phyloP scores from a whole-genome alignment of 2,113 vertebrate species.

The Aepyceros melampus region DNA sequence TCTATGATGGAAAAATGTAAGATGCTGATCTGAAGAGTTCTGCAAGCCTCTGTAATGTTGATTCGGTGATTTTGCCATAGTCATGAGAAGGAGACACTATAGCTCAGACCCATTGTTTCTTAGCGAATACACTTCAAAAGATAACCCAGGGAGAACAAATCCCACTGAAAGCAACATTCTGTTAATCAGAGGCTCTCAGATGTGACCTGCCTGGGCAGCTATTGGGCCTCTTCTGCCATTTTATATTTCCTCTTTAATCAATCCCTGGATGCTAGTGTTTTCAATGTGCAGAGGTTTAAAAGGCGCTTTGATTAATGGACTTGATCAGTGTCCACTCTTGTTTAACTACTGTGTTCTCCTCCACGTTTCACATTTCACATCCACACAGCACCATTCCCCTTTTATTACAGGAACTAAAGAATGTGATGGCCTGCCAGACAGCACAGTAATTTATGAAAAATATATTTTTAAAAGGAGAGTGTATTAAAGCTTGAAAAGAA shows the following conservation, averaged over 20 bases:
- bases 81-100: neutral
- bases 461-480: constrained; percentile 57
- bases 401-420: constrained; percentile 51
- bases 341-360: constrained; percentile 18
- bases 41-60: neutral
- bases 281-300: constrained; percentile 51
- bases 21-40: neutral
- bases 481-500: constrained; percentile 65
- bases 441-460: constrained; percentile 65
- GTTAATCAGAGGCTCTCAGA: neutral
- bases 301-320: constrained; percentile 67
- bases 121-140: constrained; percentile 34
- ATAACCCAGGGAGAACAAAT: neutral
- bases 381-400: constrained; percentile 22
- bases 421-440: constrained; percentile 48
- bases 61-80: neutral
- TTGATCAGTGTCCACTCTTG: constrained; percentile 32
- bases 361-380: constrained; percentile 39
- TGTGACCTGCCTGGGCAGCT: neutral
- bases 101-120: neutral
- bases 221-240: constrained; percentile 20
- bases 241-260: constrained; percentile 68
- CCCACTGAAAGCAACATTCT: neutral
- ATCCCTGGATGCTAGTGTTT: constrained; percentile 48
- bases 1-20: neutral